Conservation (phyloP, 2,113 vertebrate genomes). For the Potamarius usumacintae region DNA sequence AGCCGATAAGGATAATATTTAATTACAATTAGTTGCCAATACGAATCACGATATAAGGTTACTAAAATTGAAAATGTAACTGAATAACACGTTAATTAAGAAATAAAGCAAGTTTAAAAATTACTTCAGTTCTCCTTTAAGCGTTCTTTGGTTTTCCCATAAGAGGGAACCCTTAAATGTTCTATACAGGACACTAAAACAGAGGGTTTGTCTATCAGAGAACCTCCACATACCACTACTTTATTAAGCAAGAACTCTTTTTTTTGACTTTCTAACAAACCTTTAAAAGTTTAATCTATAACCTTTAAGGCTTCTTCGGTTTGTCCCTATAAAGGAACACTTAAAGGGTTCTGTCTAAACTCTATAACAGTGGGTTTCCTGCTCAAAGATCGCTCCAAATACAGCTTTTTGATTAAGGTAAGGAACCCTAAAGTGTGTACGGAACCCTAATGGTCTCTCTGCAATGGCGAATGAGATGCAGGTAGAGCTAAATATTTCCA, state of each 20-base stretch:
- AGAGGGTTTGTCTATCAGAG: not conserved
- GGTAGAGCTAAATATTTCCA: too few relatives aligned
- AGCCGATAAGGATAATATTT: too few relatives aligned
- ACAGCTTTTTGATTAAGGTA: not conserved
- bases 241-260: not conserved
- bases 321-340: not conserved
- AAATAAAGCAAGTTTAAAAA: too few relatives aligned
- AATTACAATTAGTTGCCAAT: too few relatives aligned
- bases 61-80: too few relatives aligned
- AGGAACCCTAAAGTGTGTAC: not conserved
- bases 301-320: not conserved
- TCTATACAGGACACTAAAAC: not conserved
- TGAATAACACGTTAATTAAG: too few relatives aligned
- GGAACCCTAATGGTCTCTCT: not conserved
- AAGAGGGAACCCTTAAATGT: not conserved
- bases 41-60: too few relatives aligned
- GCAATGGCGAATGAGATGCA: not conserved
- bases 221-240: not conserved
- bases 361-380: not conserved
- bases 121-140: not conserved
- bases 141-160: not conserved
- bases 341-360: not conserved
- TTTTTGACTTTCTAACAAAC: not conserved
- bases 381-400: not conserved
- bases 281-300: not conserved